Conservation (phyloP, 2,113 vertebrate genomes). For the Odobenus rosmarus region DNA sequence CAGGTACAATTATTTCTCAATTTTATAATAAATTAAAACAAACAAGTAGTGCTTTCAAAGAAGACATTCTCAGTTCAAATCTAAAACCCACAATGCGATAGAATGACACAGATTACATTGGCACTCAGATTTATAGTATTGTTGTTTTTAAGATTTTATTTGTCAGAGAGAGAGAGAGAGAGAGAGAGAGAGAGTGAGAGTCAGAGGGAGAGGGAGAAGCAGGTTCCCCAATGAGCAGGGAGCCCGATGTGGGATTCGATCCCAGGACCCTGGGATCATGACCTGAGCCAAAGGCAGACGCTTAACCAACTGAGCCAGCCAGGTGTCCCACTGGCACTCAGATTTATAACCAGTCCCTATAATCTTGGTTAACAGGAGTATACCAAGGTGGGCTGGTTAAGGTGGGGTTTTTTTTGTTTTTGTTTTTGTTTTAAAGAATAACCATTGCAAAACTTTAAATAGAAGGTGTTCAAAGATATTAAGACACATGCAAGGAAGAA, state of each 20-base stretch:
- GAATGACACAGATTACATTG: background rate
- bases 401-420: background rate
- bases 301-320: too few species aligned
- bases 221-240: too few species aligned
- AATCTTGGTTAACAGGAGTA: background rate
- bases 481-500: background rate
- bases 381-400: background rate
- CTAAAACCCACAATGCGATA: background rate
- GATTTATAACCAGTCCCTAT: background rate
- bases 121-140: background rate
- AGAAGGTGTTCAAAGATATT: background rate
- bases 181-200: too few species aligned
- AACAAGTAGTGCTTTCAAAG: background rate
- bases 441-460: background rate
- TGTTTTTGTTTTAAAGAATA: background rate
- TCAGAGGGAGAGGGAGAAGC: too few species aligned
- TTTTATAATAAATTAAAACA: slow-evolving; percentile 39
- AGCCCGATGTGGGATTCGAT: too few species aligned
- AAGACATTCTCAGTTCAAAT: slow-evolving; percentile 23
- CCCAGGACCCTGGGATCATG: too few species aligned
- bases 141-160: too few species aligned
- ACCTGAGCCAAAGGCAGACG: too few species aligned
- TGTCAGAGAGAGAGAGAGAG: too few species aligned
- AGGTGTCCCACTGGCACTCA: background rate
- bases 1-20: background rate